Evolutionary conservation across 2,797 vertebrate species (phyloP).

Genomic region (Lacerta agilis): DNA sequence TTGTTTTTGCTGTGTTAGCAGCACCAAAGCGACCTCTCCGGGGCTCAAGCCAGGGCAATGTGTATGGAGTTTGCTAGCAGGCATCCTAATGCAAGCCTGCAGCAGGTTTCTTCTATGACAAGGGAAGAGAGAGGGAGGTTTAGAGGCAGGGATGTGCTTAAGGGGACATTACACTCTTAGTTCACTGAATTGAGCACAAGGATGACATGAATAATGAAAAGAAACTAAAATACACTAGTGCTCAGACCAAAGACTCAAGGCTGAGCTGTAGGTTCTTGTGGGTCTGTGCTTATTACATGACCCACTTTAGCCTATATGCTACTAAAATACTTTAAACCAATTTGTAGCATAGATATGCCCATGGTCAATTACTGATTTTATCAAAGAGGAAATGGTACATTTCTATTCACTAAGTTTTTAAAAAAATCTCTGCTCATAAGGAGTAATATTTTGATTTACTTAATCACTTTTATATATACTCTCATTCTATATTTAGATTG

Average conservation of each 20-base stretch:
- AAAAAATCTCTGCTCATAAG: not conserved
- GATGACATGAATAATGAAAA: not conserved
- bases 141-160: not conserved
- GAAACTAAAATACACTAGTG: not conserved
- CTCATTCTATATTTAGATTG: not conserved
- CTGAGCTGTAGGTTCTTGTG: not conserved
- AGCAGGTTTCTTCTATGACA: not conserved
- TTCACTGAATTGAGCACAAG: not conserved
- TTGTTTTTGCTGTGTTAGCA: too few species aligned
- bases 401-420: not conserved
- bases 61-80: too few species aligned
- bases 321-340: not conserved
- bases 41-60: too few species aligned
- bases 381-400: too few species aligned
- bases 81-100: not conserved
- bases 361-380: too few species aligned
- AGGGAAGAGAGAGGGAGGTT: not conserved
- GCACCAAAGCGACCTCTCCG: too few species aligned
- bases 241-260: not conserved
- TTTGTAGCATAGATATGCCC: too few species aligned
- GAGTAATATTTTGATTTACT: not conserved
- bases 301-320: not conserved
- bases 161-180: not conserved
- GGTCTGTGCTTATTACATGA: not conserved
- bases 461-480: not conserved